Percentiles rank a stretch among this genome's conserved stretches.
These are phyloP conservation scores for Drusus annulatus DNA, from an alignment of 1,140 invertebrate species.

Conservation along the genomic window DNA sequence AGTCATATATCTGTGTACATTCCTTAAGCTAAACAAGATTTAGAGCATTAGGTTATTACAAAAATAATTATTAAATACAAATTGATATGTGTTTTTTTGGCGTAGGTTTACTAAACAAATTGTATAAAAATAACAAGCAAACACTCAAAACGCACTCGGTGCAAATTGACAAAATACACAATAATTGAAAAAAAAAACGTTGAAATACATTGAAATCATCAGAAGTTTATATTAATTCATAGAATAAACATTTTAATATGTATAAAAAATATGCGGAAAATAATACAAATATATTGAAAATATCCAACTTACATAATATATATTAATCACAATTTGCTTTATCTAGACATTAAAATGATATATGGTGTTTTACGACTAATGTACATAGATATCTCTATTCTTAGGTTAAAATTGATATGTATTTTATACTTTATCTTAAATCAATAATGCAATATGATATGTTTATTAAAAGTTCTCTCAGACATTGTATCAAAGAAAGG, in stretches of 20 bases:
- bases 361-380: constrained; percentile 33
- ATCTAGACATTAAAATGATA: constrained; percentile 44
- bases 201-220: no score
- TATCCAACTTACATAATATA: constrained; percentile 1
- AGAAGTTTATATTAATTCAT: no score
- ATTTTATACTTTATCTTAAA: constrained; percentile 22
- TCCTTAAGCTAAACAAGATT: constrained; percentile 36
- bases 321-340: constrained; percentile 57
- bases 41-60: constrained; percentile 36
- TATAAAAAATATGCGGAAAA: no score
- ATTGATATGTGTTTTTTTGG: constrained; percentile 42
- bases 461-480: constrained; percentile 16
- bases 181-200: no score
- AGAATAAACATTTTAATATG: no score
- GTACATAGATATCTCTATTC: constrained; percentile 27
- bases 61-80: constrained; percentile 43
- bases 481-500: constrained; percentile 13
- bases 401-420: constrained; percentile 43
- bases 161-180: background rate
- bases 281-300: background rate
- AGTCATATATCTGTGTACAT: constrained; percentile 49
- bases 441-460: constrained; percentile 26
- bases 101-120: constrained; percentile 23
- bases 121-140: constrained; percentile 25
- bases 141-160: constrained; percentile 16